A percentile compares a stretch with the other conserved stretches of the same genome.
Conservation (phyloP, 2,113 vertebrate species). For the Eubucco bourcierii region DNA sequence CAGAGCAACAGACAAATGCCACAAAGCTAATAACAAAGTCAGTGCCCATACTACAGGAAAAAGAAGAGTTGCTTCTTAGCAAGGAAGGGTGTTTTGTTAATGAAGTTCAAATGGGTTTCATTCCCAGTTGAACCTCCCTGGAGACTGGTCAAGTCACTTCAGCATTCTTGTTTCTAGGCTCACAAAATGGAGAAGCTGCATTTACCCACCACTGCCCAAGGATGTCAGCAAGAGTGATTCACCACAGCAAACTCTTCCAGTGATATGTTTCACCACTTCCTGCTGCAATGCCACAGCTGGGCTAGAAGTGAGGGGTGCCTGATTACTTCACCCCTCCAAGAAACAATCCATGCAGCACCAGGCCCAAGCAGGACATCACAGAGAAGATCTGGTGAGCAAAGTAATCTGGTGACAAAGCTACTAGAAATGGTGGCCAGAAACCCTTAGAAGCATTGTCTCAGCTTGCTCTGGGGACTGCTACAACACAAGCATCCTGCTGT, state of each 20-base stretch:
- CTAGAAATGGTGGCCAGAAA: not conserved
- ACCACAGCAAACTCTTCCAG: not conserved
- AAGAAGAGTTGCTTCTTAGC: not conserved
- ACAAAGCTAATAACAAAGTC: not conserved
- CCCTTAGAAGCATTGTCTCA: not conserved
- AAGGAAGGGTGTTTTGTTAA: not conserved
- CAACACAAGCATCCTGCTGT: not conserved
- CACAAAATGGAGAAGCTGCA: not conserved
- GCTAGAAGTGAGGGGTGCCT: not conserved
- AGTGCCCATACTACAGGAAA: not conserved
- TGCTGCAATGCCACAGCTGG: not conserved
- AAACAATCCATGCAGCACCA: not conserved
- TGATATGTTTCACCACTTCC: accelerated
- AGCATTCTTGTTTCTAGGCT: not conserved
- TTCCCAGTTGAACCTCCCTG: not conserved
- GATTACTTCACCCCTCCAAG: not conserved
- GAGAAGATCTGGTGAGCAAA: not conserved
- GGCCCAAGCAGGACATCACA: not conserved
- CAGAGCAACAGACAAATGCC: not conserved
- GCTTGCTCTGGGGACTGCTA: not conserved
- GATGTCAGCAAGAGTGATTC: not conserved
- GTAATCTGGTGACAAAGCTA: not conserved
- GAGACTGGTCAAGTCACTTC: not conserved
- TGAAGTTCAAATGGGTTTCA: not conserved
- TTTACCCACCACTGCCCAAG: not conserved